phyloP scores from a whole-genome alignment of 2,888 invertebrate species.

The Baccha elongata region DNA sequence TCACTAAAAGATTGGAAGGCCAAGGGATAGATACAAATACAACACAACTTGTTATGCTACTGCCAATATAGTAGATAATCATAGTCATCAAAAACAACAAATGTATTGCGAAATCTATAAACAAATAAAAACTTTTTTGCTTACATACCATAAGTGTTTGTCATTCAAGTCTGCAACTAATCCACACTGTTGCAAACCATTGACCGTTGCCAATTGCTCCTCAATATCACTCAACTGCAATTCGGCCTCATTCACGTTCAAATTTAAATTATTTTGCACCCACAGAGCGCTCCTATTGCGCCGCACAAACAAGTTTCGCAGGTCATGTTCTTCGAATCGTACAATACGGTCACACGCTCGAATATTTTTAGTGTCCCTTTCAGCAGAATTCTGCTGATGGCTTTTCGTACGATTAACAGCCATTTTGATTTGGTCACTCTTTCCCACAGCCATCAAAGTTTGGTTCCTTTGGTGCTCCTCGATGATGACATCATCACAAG shows the following conservation, averaged over 20 bases:
- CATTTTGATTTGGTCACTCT: constrained; percentile 58
- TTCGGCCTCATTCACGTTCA: constrained; percentile 59
- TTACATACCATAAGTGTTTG: constrained; percentile 48
- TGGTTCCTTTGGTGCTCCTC: constrained; percentile 25
- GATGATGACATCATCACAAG: constrained; percentile 47
- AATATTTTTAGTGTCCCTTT: constrained; percentile 26
- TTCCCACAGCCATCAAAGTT: constrained; percentile 2
- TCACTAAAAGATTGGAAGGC: too few relatives aligned
- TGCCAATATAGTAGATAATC: too few relatives aligned
- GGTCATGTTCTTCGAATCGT: constrained; percentile 73
- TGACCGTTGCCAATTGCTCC: constrained; percentile 80
- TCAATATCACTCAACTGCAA: constrained; percentile 80
- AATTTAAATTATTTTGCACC: constrained; percentile 76
- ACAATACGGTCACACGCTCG: constrained; percentile 45
- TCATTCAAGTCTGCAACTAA: constrained; percentile 65
- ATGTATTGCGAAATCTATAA: too few relatives aligned
- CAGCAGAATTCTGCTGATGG: constrained; percentile 38
- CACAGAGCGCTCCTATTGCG: constrained; percentile 81
- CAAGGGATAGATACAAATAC: too few relatives aligned
- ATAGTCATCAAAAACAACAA: too few relatives aligned
- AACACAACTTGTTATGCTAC: too few relatives aligned
- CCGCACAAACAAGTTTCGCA: constrained; percentile 80
- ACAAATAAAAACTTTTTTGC: background rate
- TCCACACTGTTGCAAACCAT: constrained; percentile 70
- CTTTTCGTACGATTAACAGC: constrained; percentile 50